Percentiles rank a stretch among this genome's conserved stretches.
phyloP scores from a whole-genome alignment of 2,888 invertebrate species.

The Plagodis dolabraria region DNA sequence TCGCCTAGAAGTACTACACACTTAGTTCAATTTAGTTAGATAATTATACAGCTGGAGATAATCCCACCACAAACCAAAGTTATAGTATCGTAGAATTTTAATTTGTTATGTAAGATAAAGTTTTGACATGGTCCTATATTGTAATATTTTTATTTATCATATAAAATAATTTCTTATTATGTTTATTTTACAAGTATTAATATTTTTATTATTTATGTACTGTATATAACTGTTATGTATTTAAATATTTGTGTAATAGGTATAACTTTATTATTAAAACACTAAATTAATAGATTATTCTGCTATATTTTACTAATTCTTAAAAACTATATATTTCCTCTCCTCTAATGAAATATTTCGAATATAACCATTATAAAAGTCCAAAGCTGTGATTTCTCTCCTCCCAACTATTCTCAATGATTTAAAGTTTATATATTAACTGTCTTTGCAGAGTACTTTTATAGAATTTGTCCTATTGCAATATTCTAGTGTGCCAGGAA shows the following conservation, averaged over 20 bases:
- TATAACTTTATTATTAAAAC: conserved; percentile 13
- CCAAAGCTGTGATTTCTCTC: conserved; percentile 89
- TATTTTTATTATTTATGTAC: conserved; percentile 3
- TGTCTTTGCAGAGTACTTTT: conserved; percentile 87
- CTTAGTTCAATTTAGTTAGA: conserved; percentile 22
- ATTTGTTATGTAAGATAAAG: background rate
- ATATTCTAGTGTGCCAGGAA: conserved; percentile 86
- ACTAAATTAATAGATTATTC: conserved; percentile 9
- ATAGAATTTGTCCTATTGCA: conserved; percentile 84
- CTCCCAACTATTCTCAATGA: conserved; percentile 88
- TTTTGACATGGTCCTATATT: background rate
- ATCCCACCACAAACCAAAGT: conserved; percentile 33
- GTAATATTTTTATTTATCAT: background rate
- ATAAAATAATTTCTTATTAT: conserved; percentile 2
- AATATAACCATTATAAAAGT: conserved; percentile 95
- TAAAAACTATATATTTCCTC: conserved; percentile 64
- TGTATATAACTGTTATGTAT: too few species aligned
- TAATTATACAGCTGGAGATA: conserved; percentile 24
- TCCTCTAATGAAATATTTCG: conserved; percentile 78
- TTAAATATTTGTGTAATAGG: conserved; percentile 7
- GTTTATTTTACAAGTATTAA: background rate
- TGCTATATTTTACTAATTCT: conserved; percentile 46
- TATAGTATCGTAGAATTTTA: conserved; percentile 2
- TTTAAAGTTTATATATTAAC: conserved; percentile 86
- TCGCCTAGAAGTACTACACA: conserved; percentile 39